Conservation (phyloP, 2,888 invertebrate genomes). For the Tiliacea aurago region DNA sequence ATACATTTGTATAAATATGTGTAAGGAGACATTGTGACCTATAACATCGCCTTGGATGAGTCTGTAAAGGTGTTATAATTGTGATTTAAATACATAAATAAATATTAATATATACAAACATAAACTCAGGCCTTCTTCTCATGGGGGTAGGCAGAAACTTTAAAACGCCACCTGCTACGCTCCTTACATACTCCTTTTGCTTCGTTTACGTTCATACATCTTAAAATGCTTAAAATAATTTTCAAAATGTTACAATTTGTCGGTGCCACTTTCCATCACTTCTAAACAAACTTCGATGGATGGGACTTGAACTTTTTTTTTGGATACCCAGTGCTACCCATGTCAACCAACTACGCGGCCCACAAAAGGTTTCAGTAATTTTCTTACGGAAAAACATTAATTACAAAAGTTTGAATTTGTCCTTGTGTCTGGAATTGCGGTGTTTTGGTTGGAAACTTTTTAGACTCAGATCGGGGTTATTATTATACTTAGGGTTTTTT, state of each 20-base stretch:
- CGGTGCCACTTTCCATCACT: slow-evolving; percentile 67
- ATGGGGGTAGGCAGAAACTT: no score
- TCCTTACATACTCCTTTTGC: no score
- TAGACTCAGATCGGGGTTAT: slow-evolving; percentile 1
- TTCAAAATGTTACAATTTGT: slow-evolving; percentile 65
- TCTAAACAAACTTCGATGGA: slow-evolving; percentile 68
- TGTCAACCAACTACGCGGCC: slow-evolving; percentile 66
- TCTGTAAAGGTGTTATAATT: no score
- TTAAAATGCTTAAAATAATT: neutral
- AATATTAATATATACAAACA: no score
- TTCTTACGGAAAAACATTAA: slow-evolving; percentile 76
- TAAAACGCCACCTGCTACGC: no score
- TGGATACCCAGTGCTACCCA: slow-evolving; percentile 67
- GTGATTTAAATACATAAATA: no score
- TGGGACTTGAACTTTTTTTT: slow-evolving; percentile 67
- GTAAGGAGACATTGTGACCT: no score
- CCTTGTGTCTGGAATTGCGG: slow-evolving; percentile 57
- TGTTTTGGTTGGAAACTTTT: slow-evolving; percentile 52
- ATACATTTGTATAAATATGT: no score
- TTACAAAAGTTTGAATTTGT: slow-evolving; percentile 72
- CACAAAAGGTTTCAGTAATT: slow-evolving; percentile 72
- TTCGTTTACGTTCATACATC: no score
- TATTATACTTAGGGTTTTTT: slow-evolving; percentile 5
- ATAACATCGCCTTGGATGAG: no score
- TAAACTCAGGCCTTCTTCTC: no score